phyloP scores from a whole-genome alignment of 2,113 vertebrate species.

The Anhinga rufa region DNA sequence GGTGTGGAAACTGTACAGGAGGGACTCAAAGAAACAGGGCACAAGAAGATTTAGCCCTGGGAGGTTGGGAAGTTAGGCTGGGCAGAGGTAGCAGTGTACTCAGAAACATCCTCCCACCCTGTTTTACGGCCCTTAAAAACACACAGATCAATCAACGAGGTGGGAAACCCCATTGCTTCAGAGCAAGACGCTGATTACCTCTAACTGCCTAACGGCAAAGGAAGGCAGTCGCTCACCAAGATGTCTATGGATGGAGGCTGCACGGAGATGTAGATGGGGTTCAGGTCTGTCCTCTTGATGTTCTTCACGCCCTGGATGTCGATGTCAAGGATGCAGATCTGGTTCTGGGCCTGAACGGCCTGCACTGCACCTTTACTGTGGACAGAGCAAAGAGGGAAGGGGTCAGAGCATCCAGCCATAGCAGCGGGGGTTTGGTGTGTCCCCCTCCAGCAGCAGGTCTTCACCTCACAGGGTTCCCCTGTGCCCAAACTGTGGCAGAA shows the following conservation, averaged over 20 bases:
- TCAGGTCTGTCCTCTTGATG: conserved; percentile 89
- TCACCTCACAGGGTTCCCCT: not conserved
- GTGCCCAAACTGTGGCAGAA: not conserved
- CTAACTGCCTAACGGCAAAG: conserved; percentile 23
- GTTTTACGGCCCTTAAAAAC: not conserved
- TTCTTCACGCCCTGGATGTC: conserved; percentile 95
- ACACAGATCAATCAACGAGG: rapidly evolving
- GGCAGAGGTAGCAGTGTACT: not conserved
- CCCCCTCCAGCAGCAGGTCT: not conserved
- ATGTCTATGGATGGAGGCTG: conserved; percentile 85
- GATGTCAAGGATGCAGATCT: conserved; percentile 93
- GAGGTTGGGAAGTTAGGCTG: not conserved
- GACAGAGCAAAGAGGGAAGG: not conserved
- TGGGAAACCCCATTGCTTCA: not conserved
- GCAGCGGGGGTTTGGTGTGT: rapidly evolving
- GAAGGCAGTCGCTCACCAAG: conserved; percentile 77
- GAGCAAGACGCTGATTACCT: conserved; percentile 17
- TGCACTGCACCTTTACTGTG: conserved; percentile 88
- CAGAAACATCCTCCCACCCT: not conserved
- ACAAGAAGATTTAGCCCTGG: not conserved
- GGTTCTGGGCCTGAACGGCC: conserved; percentile 88
- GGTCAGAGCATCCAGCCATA: rapidly evolving
- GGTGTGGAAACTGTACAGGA: not conserved
- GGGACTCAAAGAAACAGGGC: not conserved
- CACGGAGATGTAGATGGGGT: conserved; percentile 90